phyloP scores from a whole-genome alignment of 2,888 invertebrate genomes.

The Xestoiulus laeticollis region DNA sequence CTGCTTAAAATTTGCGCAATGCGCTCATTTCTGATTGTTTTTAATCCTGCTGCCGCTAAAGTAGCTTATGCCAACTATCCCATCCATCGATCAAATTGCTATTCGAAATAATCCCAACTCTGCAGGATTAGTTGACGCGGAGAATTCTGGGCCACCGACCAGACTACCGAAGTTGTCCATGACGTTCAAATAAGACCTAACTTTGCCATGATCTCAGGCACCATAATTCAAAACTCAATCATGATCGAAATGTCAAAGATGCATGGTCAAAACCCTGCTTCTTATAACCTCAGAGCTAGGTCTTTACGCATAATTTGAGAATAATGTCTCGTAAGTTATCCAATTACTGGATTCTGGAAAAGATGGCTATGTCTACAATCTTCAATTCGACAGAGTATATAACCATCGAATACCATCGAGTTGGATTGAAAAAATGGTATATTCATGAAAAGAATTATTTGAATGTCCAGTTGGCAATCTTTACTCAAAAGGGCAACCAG shows the following conservation, averaged over 20 bases:
- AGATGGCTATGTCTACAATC: too few relatives aligned
- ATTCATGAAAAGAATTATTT: too few relatives aligned
- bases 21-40: background rate
- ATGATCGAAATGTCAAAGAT: background rate
- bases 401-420: too few relatives aligned
- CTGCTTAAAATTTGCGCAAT: background rate
- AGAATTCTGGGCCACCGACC: background rate
- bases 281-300: background rate
- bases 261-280: background rate
- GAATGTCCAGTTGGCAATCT: too few relatives aligned
- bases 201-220: background rate
- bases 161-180: background rate
- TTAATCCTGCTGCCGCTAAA: background rate
- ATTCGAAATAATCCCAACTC: constrained; percentile 1
- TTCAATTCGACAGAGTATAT: too few relatives aligned
- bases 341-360: too few relatives aligned
- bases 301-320: background rate
- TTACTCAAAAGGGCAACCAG: too few relatives aligned
- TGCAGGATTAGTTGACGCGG: background rate
- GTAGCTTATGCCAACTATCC: background rate
- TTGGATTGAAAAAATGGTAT: too few relatives aligned
- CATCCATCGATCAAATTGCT: background rate
- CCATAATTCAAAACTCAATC: background rate
- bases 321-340: background rate
- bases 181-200: background rate